A percentile compares a stretch with the other conserved stretches of the same genome.
phyloP scores from a whole-genome alignment of 2,113 vertebrate genomes.

The Poecile atricapillus region DNA sequence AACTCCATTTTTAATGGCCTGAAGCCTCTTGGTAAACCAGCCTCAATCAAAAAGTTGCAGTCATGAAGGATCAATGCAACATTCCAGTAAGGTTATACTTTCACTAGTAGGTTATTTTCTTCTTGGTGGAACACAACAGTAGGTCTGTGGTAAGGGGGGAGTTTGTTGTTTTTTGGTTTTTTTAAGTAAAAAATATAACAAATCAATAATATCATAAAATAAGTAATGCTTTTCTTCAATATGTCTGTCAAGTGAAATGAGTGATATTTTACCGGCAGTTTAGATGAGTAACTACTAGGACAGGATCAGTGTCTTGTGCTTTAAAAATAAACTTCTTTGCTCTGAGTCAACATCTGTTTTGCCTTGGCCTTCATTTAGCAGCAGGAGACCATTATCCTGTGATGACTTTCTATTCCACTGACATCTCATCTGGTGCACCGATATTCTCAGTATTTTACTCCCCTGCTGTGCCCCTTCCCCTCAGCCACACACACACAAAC shows the following conservation, averaged over 20 bases:
- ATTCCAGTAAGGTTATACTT: background rate
- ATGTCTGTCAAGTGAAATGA: conserved; percentile 27
- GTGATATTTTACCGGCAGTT: background rate
- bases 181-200: background rate
- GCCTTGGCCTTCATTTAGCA: conserved; percentile 69
- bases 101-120: background rate
- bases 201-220: background rate
- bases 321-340: conserved; percentile 66
- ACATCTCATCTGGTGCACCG: conserved; percentile 66
- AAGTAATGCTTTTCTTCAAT: background rate
- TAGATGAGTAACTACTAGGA: conserved; percentile 26
- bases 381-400: conserved; percentile 69
- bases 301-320: conserved; percentile 56
- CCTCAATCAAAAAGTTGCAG: background rate
- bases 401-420: conserved; percentile 70
- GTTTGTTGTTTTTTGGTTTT: background rate
- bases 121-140: background rate
- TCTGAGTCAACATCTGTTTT: conserved; percentile 70
- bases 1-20: background rate
- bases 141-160: background rate
- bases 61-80: background rate
- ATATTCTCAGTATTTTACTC: conserved; percentile 63
- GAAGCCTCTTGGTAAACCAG: background rate
- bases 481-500: conserved; percentile 65
- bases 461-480: conserved; percentile 64